Evolutionary conservation across 2,888 invertebrate species (phyloP).

Genomic region (Cataglyphis rosenhaueri): DNA sequence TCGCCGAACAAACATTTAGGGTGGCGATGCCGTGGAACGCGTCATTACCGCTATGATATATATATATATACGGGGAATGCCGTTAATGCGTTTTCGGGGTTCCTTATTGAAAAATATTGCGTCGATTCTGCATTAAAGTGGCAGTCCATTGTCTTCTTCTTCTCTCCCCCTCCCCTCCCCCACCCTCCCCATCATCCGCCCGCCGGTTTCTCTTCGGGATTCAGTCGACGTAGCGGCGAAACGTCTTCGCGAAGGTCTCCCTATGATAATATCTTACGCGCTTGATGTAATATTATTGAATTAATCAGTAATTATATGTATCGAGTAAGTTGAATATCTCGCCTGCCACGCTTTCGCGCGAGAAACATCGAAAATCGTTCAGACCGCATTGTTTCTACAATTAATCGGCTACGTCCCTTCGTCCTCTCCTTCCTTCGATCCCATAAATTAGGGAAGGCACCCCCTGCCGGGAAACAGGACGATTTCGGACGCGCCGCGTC

Average conservation of each 20-base stretch:
- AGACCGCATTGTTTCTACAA: constrained; percentile 61
- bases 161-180: background rate
- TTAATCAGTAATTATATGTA: background rate
- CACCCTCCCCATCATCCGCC: background rate
- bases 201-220: background rate
- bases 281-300: constrained; percentile 1
- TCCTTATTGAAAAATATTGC: constrained; percentile 80
- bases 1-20: constrained; percentile 60
- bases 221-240: background rate
- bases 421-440: constrained; percentile 26
- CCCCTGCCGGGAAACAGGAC: constrained; percentile 58
- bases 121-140: constrained; percentile 68
- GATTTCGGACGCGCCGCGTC: constrained; percentile 41
- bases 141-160: constrained; percentile 11
- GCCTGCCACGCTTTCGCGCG: constrained; percentile 4
- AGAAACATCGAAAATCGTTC: constrained; percentile 1
- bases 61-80: constrained; percentile 69
- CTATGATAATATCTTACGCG: background rate
- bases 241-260: background rate
- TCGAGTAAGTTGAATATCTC: background rate
- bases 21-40: constrained; percentile 70
- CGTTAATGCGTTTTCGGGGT: constrained; percentile 78
- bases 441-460: constrained; percentile 71
- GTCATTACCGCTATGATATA: constrained; percentile 81
- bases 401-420: constrained; percentile 52